Conservation (phyloP, 2,888 invertebrate species). For the Leptopilina myrica region DNA sequence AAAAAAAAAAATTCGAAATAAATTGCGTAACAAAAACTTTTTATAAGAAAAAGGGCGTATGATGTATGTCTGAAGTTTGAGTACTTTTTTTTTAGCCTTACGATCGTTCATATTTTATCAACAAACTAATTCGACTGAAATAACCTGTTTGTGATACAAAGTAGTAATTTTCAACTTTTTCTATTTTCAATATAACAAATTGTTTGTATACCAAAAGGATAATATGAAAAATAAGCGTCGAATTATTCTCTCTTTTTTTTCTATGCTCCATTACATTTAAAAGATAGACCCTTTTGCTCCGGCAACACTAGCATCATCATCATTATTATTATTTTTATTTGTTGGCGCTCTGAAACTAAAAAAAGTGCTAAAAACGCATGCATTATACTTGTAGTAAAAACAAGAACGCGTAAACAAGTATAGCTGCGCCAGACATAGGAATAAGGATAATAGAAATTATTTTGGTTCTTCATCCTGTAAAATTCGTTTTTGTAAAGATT, state of each 20-base stretch:
- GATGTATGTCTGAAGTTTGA: conserved; percentile 50
- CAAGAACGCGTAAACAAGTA: not conserved
- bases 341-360: conserved; percentile 45
- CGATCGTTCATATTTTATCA: conserved; percentile 5
- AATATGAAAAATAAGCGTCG: conserved; percentile 5
- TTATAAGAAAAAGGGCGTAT: conserved; percentile 64
- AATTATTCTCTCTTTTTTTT: conserved; percentile 1
- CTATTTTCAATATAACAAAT: conserved; percentile 15
- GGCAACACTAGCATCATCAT: conserved; percentile 57
- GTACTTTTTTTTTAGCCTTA: conserved; percentile 9
- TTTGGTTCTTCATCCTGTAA: conserved; percentile 1
- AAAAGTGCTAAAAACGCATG: conserved; percentile 48
- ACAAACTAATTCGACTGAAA: not conserved
- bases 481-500: conserved; percentile 6
- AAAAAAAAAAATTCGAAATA: conserved; percentile 56
- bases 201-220: too few relatives aligned
- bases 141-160: conserved; percentile 1
- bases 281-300: conserved; percentile 69
- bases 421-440: conserved; percentile 38
- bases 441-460: conserved; percentile 40
- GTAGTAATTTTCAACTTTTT: conserved; percentile 41
- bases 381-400: conserved; percentile 50
- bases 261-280: conserved; percentile 39
- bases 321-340: conserved; percentile 52
- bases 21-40: conserved; percentile 63